phyloP scores from a whole-genome alignment of 2,888 invertebrate genomes.

The Lymantria dispar region DNA sequence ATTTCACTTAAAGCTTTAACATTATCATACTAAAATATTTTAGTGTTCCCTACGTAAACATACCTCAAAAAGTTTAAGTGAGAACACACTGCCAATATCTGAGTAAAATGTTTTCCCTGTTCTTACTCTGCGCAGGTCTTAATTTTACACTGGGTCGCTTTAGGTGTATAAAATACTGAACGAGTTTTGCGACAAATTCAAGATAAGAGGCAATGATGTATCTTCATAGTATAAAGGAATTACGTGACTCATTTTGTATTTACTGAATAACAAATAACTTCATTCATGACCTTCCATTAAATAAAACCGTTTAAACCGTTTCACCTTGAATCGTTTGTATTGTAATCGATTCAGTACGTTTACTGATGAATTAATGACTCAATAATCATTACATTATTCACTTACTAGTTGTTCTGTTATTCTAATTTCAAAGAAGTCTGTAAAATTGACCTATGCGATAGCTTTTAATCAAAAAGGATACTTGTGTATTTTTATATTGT shows the following conservation, averaged over 20 bases:
- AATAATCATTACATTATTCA: slow-evolving; percentile 3
- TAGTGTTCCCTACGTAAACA: not conserved
- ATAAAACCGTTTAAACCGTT: slow-evolving; percentile 1
- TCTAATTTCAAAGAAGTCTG: no score
- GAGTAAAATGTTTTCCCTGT: slow-evolving; percentile 54
- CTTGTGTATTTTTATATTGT: no score
- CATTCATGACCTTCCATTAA: not conserved
- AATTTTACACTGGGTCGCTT: slow-evolving; percentile 36
- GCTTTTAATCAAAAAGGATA: no score
- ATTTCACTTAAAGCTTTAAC: no score
- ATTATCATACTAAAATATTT: no score
- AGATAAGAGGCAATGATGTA: slow-evolving; percentile 38
- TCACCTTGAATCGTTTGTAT: slow-evolving; percentile 13
- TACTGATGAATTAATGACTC: slow-evolving; percentile 17
- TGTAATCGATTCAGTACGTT: slow-evolving; percentile 9
- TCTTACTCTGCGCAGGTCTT: slow-evolving; percentile 32
- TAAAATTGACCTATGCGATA: no score
- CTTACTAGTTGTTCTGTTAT: no score
- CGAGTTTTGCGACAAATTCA: no score
- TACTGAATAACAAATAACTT: not conserved
- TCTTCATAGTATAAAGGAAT: slow-evolving; percentile 34
- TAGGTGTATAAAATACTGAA: slow-evolving; percentile 31
- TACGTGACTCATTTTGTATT: slow-evolving; percentile 42
- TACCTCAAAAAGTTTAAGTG: slow-evolving; percentile 36
- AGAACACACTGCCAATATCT: slow-evolving; percentile 27